phyloP scores from a whole-genome alignment of 2,888 invertebrate species.

The Phymatocera aterrima region DNA sequence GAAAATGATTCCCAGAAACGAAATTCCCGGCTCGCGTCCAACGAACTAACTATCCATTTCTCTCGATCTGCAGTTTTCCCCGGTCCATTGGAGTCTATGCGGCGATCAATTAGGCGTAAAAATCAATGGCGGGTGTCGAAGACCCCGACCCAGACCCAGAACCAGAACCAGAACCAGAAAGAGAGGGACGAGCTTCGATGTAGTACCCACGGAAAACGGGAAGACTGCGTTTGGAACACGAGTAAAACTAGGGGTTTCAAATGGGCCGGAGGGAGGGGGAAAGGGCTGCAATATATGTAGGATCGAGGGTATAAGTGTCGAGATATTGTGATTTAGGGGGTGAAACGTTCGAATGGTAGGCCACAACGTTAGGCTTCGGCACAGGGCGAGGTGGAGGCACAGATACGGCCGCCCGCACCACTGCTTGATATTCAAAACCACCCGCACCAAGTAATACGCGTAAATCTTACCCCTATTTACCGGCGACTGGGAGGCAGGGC shows the following conservation, averaged over 20 bases:
- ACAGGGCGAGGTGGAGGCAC: slow-evolving; percentile 30
- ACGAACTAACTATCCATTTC: background rate
- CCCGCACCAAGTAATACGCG: slow-evolving; percentile 56
- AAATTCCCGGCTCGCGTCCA: background rate
- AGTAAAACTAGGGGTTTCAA: background rate
- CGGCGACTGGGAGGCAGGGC: background rate
- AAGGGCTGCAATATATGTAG: slow-evolving; percentile 38
- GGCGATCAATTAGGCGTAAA: background rate
- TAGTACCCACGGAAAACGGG: background rate
- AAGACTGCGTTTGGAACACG: background rate
- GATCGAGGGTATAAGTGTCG: slow-evolving; percentile 50
- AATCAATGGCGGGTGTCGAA: no score
- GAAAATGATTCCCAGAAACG: background rate
- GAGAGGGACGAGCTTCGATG: background rate
- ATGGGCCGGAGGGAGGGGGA: background rate
- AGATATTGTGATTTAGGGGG: slow-evolving; percentile 56
- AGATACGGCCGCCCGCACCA: slow-evolving; percentile 30
- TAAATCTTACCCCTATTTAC: slow-evolving; percentile 55
- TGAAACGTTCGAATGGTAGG: slow-evolving; percentile 47
- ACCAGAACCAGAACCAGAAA: no score
- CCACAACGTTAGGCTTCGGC: slow-evolving; percentile 28
- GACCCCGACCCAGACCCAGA: no score
- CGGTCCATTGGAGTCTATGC: background rate
- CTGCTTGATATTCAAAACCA: slow-evolving; percentile 59
- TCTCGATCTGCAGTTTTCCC: background rate